Base-by-base conservation (phyloP, 2,888 invertebrate species). In the Drosophila mayaguana region DNA sequence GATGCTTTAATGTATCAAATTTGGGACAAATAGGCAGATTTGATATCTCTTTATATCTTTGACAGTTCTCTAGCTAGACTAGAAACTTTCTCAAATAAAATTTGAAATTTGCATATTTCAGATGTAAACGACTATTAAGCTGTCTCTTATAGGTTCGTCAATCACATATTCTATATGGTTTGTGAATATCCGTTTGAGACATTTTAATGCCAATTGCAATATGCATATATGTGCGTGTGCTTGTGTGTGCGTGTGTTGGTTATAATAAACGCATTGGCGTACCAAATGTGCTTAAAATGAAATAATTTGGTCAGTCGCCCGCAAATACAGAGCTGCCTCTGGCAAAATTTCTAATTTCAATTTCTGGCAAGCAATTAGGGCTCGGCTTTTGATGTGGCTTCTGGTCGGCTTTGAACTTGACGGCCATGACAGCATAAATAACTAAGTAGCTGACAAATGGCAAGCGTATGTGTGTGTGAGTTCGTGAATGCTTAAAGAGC, bases 311-410 rank as follows among this genome's bases (percentile, higher is more conserved):
- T 16, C 55, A 63, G 60, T 48, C 62, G 22, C 63, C 18, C 48
- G 56, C 62, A 59, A 59, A 51, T 46, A 55, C 54, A 45, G 20
- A 55, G 50, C 50, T 62, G 38, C 63, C 68, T 63, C 62, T 59
- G 59, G 43, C 18, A 40, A 66, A 69, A 68, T 71, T 71, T 73
- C 48, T 62, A 84, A 79, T 79, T 77, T 61, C 71, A 75, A 77
- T 72, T 77, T 83, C 51, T 66, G 57, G 53, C 43, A 72, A 71
- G 79, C 88, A 83, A 87, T 83, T 88, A 83, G 50, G 54, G 38
- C 54, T 53, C 20, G 38, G 57, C 83, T 87, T 83, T 83, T 83
- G 83, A 83, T 83, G 88, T 83, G 83, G 83, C 74, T 74, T 75
- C 66, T 53, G 70, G 43, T 28, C 59, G 63, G 43, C 77, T 76